Evolutionary conservation across 2,888 invertebrate species (phyloP).

Genomic region (Drosophila helvetica): DNA sequence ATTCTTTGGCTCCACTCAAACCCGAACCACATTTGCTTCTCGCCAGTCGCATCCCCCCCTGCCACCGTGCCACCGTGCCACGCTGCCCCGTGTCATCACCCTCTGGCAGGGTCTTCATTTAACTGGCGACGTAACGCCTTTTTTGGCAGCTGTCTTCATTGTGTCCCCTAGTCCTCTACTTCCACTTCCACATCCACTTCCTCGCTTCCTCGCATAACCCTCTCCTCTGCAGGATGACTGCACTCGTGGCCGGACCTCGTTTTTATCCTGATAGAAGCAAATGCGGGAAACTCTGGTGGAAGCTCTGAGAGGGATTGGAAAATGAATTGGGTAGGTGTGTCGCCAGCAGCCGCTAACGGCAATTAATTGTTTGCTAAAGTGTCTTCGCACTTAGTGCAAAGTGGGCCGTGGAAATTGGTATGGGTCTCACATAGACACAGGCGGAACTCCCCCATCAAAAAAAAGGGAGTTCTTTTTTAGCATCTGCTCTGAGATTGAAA

Average conservation of each 20-base stretch:
- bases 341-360: slow-evolving; percentile 72
- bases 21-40: neutral
- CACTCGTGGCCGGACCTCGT: slow-evolving; percentile 4
- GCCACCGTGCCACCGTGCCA: neutral
- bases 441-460: neutral
- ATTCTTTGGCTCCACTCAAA: slow-evolving; percentile 8
- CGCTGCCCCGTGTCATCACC: slow-evolving; percentile 1
- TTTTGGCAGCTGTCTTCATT: slow-evolving; percentile 74
- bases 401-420: slow-evolving; percentile 4
- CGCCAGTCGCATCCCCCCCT: too few relatives aligned
- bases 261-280: neutral
- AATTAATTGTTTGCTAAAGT: slow-evolving; percentile 74
- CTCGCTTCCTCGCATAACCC: neutral
- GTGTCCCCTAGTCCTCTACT: slow-evolving; percentile 20
- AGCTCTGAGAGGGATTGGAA: slow-evolving; percentile 42
- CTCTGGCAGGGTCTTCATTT: slow-evolving; percentile 45
- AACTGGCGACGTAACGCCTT: slow-evolving; percentile 74
- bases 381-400: slow-evolving; percentile 43
- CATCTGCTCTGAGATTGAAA: slow-evolving; percentile 39
- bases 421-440: neutral
- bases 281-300: neutral
- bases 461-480: neutral
- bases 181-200: neutral
- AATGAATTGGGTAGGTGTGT: slow-evolving; percentile 78
- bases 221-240: slow-evolving; percentile 19